Evolutionary conservation across 2,888 invertebrate species (phyloP).

Genomic region (Pediacus dermestoides): DNA sequence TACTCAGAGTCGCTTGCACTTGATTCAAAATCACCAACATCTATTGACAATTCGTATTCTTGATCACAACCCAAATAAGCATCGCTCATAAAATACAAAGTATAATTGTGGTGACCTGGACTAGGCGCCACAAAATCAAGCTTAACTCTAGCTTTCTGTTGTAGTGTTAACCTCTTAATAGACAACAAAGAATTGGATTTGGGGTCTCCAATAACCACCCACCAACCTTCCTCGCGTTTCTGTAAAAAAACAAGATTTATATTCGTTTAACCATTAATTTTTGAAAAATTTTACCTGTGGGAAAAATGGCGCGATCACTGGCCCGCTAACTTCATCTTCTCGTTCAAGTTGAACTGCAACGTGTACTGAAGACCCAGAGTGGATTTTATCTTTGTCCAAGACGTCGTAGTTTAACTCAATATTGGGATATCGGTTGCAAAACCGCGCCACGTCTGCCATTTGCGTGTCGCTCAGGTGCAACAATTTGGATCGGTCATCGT

Average conservation of each 20-base stretch:
- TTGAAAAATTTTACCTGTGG: slow-evolving; percentile 67
- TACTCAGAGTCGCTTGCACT: slow-evolving; percentile 61
- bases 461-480: slow-evolving; percentile 78
- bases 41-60: slow-evolving; percentile 91
- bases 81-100: slow-evolving; percentile 98
- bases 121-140: slow-evolving; percentile 93
- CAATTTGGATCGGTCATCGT: slow-evolving; percentile 76
- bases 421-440: slow-evolving; percentile 98
- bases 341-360: slow-evolving; percentile 89
- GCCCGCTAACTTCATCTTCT: slow-evolving; percentile 95
- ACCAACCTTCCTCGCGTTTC: slow-evolving; percentile 92
- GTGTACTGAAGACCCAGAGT: slow-evolving; percentile 82
- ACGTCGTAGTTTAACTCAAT: slow-evolving; percentile 95
- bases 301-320: slow-evolving; percentile 97
- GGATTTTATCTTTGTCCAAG: slow-evolving; percentile 71
- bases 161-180: slow-evolving; percentile 93
- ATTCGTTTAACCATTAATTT: slow-evolving; percentile 5
- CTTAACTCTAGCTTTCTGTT: slow-evolving; percentile 82
- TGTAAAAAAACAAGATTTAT: slow-evolving; percentile 44
- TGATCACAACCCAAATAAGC: slow-evolving; percentile 99
- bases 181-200: slow-evolving; percentile 91
- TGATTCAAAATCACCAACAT: slow-evolving; percentile 73
- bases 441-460: slow-evolving; percentile 97
- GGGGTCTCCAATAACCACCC: slow-evolving; percentile 98
- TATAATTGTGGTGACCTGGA: slow-evolving; percentile 85